phyloP scores from a whole-genome alignment of 2,797 vertebrate genomes.

The Vultur gryphus region DNA sequence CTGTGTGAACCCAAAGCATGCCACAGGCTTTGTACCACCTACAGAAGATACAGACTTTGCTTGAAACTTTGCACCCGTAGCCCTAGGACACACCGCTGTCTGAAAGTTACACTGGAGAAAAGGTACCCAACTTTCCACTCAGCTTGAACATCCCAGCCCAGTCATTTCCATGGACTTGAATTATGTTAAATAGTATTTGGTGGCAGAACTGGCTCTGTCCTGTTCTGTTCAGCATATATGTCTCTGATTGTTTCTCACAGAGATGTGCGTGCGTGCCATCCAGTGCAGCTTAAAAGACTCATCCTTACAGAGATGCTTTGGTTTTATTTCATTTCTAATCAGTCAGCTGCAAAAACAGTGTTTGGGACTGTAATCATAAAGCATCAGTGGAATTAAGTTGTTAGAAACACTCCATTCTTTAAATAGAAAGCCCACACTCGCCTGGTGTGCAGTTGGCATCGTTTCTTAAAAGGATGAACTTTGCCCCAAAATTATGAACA shows the following conservation, averaged over 20 bases:
- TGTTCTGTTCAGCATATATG: neutral
- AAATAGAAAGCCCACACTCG: neutral
- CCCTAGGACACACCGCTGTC: neutral
- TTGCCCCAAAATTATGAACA: neutral
- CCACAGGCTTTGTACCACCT: neutral
- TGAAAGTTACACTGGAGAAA: neutral
- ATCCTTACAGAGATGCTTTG: neutral
- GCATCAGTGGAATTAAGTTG: neutral
- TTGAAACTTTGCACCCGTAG: neutral
- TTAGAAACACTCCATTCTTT: neutral
- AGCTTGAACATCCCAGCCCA: neutral
- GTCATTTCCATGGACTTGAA: neutral
- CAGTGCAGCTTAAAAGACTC: neutral
- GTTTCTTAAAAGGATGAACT: slow-evolving; percentile 21
- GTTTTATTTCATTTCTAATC: neutral
- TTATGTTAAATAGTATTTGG: neutral
- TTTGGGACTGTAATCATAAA: neutral
- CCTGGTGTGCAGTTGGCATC: neutral
- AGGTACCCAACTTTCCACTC: neutral
- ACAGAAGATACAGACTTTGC: neutral
- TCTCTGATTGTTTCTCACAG: neutral
- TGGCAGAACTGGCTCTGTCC: neutral
- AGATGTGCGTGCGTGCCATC: neutral
- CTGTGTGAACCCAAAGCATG: neutral
- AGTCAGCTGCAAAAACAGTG: neutral